phyloP scores from a whole-genome alignment of 2,888 invertebrate genomes.

The Diadegma fenestrale region DNA sequence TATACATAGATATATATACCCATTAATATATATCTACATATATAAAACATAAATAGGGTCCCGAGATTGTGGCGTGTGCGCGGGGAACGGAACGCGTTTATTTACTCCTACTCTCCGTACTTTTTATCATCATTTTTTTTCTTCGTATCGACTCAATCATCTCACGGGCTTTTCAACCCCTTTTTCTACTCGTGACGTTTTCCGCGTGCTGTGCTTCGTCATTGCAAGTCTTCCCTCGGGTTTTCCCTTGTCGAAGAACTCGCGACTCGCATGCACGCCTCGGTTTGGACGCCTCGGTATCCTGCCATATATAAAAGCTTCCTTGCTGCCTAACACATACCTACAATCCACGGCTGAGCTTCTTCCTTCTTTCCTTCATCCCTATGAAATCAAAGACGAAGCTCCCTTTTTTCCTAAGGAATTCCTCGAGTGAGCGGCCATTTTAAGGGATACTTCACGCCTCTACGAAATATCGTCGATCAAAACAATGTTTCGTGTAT shows the following conservation, averaged over 20 bases:
- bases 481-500: background rate
- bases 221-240: conserved; percentile 46
- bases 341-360: conserved; percentile 50
- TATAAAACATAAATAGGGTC: conserved; percentile 84
- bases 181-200: conserved; percentile 28
- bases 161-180: conserved; percentile 66
- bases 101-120: conserved; percentile 25
- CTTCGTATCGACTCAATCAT: conserved; percentile 62
- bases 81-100: conserved; percentile 77
- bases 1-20: conserved; percentile 61
- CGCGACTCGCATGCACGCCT: conserved; percentile 44
- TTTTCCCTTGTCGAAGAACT: conserved; percentile 35
- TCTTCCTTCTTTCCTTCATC: background rate
- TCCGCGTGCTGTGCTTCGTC: conserved; percentile 32
- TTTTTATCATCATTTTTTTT: conserved; percentile 12
- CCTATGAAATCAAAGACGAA: conserved; percentile 14
- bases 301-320: conserved; percentile 51
- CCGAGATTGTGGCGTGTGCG: conserved; percentile 78
- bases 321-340: conserved; percentile 68
- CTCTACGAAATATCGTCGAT: background rate
- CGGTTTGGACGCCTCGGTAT: conserved; percentile 52
- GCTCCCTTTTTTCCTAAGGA: background rate
- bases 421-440: background rate
- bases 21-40: conserved; percentile 73
- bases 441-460: background rate